Base-by-base conservation (phyloP, 2,113 vertebrate genomes). In the Aplodontia rufa region DNA sequence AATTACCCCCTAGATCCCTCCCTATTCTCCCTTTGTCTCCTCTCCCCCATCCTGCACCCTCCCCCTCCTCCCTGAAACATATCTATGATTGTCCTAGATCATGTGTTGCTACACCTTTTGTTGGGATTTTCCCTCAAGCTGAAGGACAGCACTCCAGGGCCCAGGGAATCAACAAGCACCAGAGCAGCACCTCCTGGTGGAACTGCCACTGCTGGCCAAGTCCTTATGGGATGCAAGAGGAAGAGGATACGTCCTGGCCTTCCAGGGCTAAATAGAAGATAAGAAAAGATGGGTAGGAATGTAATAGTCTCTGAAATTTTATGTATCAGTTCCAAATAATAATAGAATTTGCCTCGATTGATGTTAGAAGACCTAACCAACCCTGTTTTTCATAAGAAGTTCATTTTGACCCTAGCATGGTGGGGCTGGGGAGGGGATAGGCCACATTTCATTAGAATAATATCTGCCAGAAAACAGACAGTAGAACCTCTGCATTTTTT, bases 211-310 rank as follows among this genome's bases (percentile, higher is more conserved):
- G 22, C 28, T 20, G 12, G n/a, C 37, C 6, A 32, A 45, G n/a
- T 24, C 32, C 26, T 4, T 0, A n/a, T 3, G 20, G 37, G 19
- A 37, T 20, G 14, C 4, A 4, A 20, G 8, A 60, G 35, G 42
- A 82, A n/a, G 40, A 83, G 42, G 60, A 49, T 0, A 0, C 3
- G 42, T 17, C 22, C 30, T 24, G 55, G 68, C 19, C 22, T 71
- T 53, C 60, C 8, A 8, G 51, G 51, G n/a, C 7, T 68, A 47
- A 74, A 51, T 5, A 55, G 35, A 17, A 55, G 19, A 49, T 74
- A n/a, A 45, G n/a, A 24, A 75, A 68, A 82, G 2, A 28, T 0
- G 68, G 14, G 58, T 26, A 9, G 58, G 26, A 60, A 26, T 60
- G 8, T 24, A 60, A 9, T 26, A 10, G 24, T 60, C 32, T 80